Evolutionary conservation across 2,797 vertebrate species (phyloP).

Genomic region (Aphelocoma californica): DNA sequence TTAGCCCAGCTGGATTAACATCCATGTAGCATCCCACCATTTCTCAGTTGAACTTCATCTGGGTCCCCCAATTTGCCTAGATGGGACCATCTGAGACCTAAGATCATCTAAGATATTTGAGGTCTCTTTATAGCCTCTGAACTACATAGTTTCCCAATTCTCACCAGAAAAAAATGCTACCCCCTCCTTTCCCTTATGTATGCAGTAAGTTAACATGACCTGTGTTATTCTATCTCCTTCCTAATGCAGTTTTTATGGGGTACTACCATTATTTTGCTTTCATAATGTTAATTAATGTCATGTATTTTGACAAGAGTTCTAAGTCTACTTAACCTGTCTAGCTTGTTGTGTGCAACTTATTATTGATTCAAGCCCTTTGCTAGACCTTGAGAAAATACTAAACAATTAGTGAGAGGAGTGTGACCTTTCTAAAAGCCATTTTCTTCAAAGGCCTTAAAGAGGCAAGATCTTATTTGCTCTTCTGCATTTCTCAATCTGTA

Average conservation of each 20-base stretch:
- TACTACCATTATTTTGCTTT: background rate
- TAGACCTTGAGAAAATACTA: background rate
- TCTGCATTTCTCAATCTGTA: background rate
- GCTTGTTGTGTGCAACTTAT: background rate
- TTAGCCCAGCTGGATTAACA: background rate
- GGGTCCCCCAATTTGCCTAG: background rate
- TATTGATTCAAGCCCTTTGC: background rate
- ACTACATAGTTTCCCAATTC: background rate
- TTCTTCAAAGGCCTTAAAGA: background rate
- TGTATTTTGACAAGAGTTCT: background rate
- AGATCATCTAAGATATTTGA: background rate
- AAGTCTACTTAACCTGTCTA: constrained; percentile 26
- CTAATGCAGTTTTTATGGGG: constrained; percentile 35
- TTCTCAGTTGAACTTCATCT: background rate
- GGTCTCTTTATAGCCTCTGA: background rate
- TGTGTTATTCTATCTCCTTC: background rate
- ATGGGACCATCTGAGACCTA: background rate
- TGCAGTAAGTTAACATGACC: background rate
- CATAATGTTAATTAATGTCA: background rate
- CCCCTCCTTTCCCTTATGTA: background rate
- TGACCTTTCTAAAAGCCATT: background rate
- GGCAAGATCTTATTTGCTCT: background rate
- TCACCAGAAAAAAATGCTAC: background rate
- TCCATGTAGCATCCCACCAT: rapidly evolving
- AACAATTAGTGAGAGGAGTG: background rate